Percentiles rank a stretch among this genome's conserved stretches.
Conservation (phyloP, 1,140 invertebrate genomes). For the Hypsibius dujardini region DNA sequence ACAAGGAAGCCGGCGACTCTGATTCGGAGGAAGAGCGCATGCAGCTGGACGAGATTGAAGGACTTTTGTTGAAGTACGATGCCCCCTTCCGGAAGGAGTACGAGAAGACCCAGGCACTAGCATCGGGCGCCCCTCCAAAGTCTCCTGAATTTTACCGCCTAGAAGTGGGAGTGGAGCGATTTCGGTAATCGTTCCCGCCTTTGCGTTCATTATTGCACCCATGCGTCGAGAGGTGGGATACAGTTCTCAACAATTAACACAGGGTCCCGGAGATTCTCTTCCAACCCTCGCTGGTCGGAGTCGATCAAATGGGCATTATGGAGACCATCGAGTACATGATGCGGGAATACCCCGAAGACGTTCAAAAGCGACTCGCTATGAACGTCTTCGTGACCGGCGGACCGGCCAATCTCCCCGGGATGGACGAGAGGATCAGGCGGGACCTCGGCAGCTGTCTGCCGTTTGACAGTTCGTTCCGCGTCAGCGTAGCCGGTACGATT, state of each 20-base stretch:
- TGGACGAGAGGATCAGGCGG: conserved; percentile 53
- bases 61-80: conserved; percentile 27
- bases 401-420: conserved; percentile 47
- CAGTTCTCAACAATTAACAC: conserved; percentile 20
- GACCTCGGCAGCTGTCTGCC: conserved; percentile 67
- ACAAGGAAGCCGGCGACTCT: conserved; percentile 53
- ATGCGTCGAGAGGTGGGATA: neutral
- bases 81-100: conserved; percentile 25
- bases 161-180: conserved; percentile 59
- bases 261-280: conserved; percentile 73
- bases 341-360: conserved; percentile 48
- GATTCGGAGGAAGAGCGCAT: conserved; percentile 73
- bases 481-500: conserved; percentile 27
- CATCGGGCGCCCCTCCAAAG: conserved; percentile 28
- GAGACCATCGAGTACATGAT: conserved; percentile 71
- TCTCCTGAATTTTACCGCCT: conserved; percentile 61
- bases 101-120: conserved; percentile 28
- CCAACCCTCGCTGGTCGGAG: conserved; percentile 78
- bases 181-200: conserved; percentile 28
- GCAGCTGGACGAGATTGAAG: conserved; percentile 63
- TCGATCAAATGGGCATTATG: conserved; percentile 53
- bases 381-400: conserved; percentile 52
- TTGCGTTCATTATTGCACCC: no score
- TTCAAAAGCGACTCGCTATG: conserved; percentile 50
- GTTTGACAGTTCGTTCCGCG: conserved; percentile 46